A percentile compares a stretch with the other conserved stretches of the same genome.
phyloP scores from a whole-genome alignment of 2,113 vertebrate species.

The Macrotus californicus region DNA sequence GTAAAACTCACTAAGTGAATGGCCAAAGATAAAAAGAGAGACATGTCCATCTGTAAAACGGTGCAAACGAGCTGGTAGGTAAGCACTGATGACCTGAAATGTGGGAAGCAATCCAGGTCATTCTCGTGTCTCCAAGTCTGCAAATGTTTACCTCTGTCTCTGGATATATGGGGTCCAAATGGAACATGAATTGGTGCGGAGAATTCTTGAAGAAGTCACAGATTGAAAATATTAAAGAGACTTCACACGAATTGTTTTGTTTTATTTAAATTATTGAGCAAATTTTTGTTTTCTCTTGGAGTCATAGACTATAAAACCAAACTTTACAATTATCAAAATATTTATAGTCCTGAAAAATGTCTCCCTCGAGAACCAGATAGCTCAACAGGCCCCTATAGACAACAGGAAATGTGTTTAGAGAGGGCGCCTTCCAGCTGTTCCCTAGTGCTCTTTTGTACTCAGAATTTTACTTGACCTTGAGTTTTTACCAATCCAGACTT shows the following conservation, averaged over 20 bases:
- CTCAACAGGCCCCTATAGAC: background rate
- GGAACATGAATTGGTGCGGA: background rate
- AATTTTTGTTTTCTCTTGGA: slow-evolving; percentile 14
- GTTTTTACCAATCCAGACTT: background rate
- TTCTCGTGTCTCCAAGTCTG: background rate
- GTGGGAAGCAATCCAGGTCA: background rate
- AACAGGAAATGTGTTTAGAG: background rate
- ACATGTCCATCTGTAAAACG: background rate
- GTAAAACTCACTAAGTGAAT: background rate
- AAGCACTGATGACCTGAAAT: background rate
- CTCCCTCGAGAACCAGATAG: background rate
- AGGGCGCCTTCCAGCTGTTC: background rate
- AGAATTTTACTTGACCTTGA: slow-evolving; percentile 32
- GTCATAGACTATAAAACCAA: background rate
- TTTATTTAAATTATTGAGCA: slow-evolving; percentile 12
- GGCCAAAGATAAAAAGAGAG: background rate
- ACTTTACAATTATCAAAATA: background rate
- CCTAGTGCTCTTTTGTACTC: background rate
- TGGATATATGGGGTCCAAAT: background rate
- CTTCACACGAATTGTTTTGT: background rate
- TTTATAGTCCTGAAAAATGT: background rate
- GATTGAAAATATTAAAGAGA: background rate
- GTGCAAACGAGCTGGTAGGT: background rate
- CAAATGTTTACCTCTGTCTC: background rate
- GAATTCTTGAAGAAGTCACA: background rate